Conservation (phyloP, 2,797 vertebrate genomes). For the Bradypus variegatus region DNA sequence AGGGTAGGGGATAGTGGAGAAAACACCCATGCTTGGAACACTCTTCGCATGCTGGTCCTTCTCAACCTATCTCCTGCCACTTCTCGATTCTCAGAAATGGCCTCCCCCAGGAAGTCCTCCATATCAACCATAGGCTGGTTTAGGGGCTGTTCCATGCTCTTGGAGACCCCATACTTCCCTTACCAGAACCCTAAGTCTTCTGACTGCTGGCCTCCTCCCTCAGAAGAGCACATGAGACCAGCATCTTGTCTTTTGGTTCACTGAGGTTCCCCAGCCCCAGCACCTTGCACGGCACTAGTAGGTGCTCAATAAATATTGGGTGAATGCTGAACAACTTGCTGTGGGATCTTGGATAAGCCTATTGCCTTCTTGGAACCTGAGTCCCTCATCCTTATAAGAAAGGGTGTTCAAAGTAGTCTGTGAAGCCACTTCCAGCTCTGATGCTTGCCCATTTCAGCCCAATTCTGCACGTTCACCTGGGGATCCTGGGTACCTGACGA, state of each 20-base stretch:
- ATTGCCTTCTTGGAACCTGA: background rate
- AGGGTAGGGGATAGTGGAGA: background rate
- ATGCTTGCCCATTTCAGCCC: background rate
- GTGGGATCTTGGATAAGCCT: background rate
- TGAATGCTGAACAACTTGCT: background rate
- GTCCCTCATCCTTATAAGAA: background rate
- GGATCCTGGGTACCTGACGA: background rate
- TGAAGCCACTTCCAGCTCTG: background rate
- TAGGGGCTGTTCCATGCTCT: background rate
- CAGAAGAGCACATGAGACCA: background rate
- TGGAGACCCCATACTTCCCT: background rate
- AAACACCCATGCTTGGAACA: background rate
- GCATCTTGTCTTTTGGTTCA: background rate
- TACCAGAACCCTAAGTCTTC: background rate
- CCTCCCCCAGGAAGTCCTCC: background rate
- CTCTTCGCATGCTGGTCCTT: background rate
- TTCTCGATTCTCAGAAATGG: background rate
- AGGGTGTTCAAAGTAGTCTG: background rate
- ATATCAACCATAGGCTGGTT: background rate
- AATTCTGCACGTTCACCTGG: background rate
- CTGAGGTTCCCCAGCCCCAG: background rate
- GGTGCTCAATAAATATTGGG: background rate
- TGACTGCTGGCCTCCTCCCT: background rate
- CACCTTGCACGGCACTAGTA: background rate
- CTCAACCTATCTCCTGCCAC: background rate